These are phyloP conservation scores for Ascidia mentula DNA, from an alignment of 23 tunicate species.

Conservation along the genomic window DNA sequence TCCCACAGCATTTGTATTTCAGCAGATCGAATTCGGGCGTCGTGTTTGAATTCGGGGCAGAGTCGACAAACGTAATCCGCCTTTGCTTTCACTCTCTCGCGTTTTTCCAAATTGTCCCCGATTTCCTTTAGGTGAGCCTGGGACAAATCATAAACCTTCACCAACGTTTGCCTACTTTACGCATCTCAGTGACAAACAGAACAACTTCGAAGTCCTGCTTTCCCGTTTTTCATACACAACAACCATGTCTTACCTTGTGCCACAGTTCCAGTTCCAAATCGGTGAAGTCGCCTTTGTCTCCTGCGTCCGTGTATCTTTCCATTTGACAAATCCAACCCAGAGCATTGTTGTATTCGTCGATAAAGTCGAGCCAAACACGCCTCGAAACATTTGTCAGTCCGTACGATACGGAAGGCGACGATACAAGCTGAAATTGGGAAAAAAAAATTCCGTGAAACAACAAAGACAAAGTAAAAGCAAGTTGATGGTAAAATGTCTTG, in stretches of 20 bases:
- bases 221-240: neutral
- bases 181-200: too few relatives aligned
- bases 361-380: neutral
- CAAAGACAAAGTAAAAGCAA: too few relatives aligned
- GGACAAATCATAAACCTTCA: too few relatives aligned
- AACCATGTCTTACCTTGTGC: neutral
- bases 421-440: neutral
- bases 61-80: neutral
- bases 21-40: neutral
- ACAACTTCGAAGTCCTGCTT: too few relatives aligned
- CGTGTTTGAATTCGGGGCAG: neutral
- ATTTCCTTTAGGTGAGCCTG: neutral
- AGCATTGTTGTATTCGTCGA: slow-evolving; percentile 4
- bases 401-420: neutral
- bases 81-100: neutral
- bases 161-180: neutral
- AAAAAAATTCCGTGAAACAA: too few relatives aligned
- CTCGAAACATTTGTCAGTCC: neutral
- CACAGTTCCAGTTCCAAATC: neutral
- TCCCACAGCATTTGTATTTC: neutral
- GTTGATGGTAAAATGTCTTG: too few relatives aligned
- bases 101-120: neutral
- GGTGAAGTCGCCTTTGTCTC: neutral
- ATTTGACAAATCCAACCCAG: slow-evolving; percentile 7
- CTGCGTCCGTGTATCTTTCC: slow-evolving; percentile 5